Evolutionary conservation across 2,113 vertebrate species (phyloP).

Genomic region (Hyla sarda): DNA sequence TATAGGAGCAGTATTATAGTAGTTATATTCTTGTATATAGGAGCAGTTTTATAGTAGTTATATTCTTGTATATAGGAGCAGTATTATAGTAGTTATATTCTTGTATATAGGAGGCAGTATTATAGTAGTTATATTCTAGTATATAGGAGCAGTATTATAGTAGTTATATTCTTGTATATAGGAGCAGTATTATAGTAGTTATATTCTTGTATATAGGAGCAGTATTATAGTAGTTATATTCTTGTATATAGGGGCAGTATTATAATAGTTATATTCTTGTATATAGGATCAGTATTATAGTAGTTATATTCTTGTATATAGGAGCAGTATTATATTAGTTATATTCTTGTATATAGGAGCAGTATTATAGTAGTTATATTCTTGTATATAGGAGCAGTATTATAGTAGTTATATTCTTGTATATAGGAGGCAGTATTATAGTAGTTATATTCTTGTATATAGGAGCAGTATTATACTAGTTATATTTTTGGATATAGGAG

Average conservation of each 20-base stretch:
- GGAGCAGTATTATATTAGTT: background rate
- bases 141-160: too few species aligned
- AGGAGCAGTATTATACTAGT: too few species aligned
- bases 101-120: too few species aligned
- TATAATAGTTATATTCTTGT: too few species aligned
- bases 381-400: background rate
- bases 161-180: too few species aligned
- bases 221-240: conserved; percentile 2
- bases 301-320: background rate
- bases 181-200: background rate
- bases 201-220: background rate
- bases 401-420: background rate
- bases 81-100: background rate
- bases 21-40: background rate
- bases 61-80: background rate
- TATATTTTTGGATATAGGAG: too few species aligned
- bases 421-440: background rate
- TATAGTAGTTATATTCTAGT: too few species aligned
- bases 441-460: background rate
- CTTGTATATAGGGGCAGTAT: background rate
- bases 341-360: background rate
- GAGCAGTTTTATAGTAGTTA: background rate
- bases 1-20: background rate
- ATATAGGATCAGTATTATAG: too few species aligned
- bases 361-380: conserved; percentile 3